Base-by-base conservation (phyloP, 2,797 vertebrate species). In the Sebastes umbrosus region DNA sequence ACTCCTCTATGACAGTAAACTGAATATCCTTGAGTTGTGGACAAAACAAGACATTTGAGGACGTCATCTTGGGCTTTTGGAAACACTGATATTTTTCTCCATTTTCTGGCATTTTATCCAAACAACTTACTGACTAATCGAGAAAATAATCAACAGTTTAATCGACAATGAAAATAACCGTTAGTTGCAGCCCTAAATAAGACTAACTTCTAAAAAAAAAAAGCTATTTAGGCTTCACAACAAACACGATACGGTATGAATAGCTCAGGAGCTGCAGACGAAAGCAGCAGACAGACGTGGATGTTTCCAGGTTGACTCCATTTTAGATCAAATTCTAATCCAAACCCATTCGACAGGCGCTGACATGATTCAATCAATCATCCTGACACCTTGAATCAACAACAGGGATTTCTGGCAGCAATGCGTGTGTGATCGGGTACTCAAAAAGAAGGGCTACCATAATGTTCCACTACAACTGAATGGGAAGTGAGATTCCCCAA, bases 301-400 rank as follows among this genome's bases (percentile, higher is more conserved):
- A 22, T 14, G 8, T 75, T 54, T 73, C 36, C 11, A 32, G 10
- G 20, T 12, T 22, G 14, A 59, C n/a, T 62, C 27, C 3, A 31
- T 63, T 81, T 77, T 13, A 66, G 11, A 63, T 73, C 36, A 69
- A 72, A 59, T 57, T 77, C 54, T 16, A 69, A 81, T 66, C 29
- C 6, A 57, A 69, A 58, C 27, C 39, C 24, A 31, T 79, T 57
- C 32, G 57, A 46, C 54, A 73, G 18, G 25, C 11, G 31, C 60
- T 58, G 65, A 72, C 25, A 73, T 43, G 31, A 29, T 80, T 80
- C 70, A 74, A 46, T 89, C 77, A 75, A 76, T 82, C 80, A 80
- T 64, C 20, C 27, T 3, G 20, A 73, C 59, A 69, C 39, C 29
- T 80, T 29, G 5, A 58, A 22, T 65, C 58, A 62, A 54, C 57